Percentiles rank a stretch among this genome's conserved stretches.
These are phyloP conservation scores for Euphydryas editha DNA, from an alignment of 2,888 invertebrate species.

Conservation along the genomic window DNA sequence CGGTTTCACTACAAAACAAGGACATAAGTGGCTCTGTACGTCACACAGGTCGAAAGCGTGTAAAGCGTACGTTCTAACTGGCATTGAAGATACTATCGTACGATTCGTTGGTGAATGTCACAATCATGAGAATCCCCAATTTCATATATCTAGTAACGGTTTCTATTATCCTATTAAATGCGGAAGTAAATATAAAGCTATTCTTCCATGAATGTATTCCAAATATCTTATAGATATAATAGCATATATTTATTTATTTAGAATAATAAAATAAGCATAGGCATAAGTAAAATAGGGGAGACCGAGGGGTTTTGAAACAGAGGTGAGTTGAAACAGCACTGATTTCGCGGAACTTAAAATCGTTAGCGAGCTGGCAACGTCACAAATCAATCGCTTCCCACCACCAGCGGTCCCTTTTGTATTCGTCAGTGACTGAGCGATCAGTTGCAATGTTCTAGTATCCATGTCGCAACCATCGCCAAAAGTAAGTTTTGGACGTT, in stretches of 20 bases:
- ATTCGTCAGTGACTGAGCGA: not conserved
- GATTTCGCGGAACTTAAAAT: not conserved
- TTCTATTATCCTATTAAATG: conserved; percentile 25
- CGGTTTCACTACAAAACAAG: conserved; percentile 25
- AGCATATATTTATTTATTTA: too few species aligned
- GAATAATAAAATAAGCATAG: too few species aligned
- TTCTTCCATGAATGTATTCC: not conserved
- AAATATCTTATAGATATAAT: too few species aligned
- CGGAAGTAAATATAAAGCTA: not conserved
- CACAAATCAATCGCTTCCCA: too few species aligned
- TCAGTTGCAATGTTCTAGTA: too few species aligned
- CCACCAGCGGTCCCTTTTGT: too few species aligned
- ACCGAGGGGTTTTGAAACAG: too few species aligned
- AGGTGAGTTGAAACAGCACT: too few species aligned
- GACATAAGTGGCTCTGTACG: conserved; percentile 43
- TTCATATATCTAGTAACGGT: conserved; percentile 21
- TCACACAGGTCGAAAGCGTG: conserved; percentile 40
- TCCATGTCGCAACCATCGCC: too few species aligned
- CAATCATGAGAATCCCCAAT: conserved; percentile 20
- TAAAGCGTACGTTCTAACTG: conserved; percentile 37
- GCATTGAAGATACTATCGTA: conserved; percentile 23
- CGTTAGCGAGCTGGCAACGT: not conserved
- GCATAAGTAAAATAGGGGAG: too few species aligned
- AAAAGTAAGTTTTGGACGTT: conserved; percentile 4
- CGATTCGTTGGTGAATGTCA: conserved; percentile 1